Evolutionary conservation across 2,797 vertebrate species (phyloP), one percentile per base, ranked within the genome.

Genomic region (Eulemur albifrons): DNA sequence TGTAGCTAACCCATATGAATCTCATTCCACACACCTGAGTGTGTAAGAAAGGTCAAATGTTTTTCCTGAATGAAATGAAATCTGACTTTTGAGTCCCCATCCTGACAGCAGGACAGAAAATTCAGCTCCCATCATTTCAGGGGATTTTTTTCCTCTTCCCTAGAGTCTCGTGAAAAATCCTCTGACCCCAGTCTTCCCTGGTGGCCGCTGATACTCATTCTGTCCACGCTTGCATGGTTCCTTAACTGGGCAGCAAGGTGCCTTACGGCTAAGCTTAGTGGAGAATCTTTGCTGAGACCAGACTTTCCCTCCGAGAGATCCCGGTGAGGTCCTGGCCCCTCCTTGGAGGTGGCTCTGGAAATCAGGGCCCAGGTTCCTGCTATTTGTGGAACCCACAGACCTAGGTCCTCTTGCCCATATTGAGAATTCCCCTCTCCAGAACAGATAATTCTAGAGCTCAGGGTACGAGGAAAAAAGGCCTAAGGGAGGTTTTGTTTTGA

Each of bases 41-140:
- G 81, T 65, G 13, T 9, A 75, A 89, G 57, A 83, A 89, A 75
- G 76, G n/a, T 73, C 38, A 54, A 52, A 77, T 38, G 17, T 63
- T 94, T 54, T 79, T 45, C 77, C 67, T 79, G 18, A 90, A 79
- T 83, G 48, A 95, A 90, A 67, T 80, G 23, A 85, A 88, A 94
- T 75, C 11, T 69, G 40, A 43, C 23, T 87, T 13, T 32, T 20
- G 43, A 79, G 35, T 90, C 4, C 17, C 4, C 32, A 61, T 79
- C 43, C 95, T 75, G 38, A 77, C 21, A 96, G 61, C 12, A 90
- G 5, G 14, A 63, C 30, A 94, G 57, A 70, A 57, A 67, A 88
- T 57, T 61, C 61, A 91, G 70, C 75, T 23, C 4, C 13, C 45
- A 8, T 82, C 21, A 67, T 76, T 67, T 67, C 1, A 21, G 6